Evolutionary conservation across 2,888 invertebrate species (phyloP).

Genomic region (Leptogaster cylindrica): DNA sequence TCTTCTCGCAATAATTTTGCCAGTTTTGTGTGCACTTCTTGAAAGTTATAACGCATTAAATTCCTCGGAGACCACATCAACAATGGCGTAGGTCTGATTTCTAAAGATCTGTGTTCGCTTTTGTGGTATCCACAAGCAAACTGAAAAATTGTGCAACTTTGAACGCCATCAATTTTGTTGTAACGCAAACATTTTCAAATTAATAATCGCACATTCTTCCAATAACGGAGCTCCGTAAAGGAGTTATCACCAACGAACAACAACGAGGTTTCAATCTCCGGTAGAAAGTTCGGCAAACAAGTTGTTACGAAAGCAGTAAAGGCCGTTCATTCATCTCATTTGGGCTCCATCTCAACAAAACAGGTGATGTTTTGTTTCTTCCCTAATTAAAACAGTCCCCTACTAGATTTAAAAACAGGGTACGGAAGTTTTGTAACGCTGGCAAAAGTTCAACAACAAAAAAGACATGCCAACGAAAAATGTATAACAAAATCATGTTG

Average conservation of each 20-base stretch:
- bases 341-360: conserved; percentile 27
- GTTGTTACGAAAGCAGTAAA: conserved; percentile 38
- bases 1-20: conserved; percentile 6
- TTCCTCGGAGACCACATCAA: conserved; percentile 28
- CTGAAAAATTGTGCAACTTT: conserved; percentile 16
- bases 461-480: too few relatives aligned
- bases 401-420: too few relatives aligned
- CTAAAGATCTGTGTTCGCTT: conserved; percentile 26
- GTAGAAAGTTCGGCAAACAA: conserved; percentile 40
- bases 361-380: too few relatives aligned
- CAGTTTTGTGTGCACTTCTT: conserved; percentile 3
- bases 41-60: conserved; percentile 29
- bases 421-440: too few relatives aligned
- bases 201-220: conserved; percentile 31
- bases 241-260: conserved; percentile 32
- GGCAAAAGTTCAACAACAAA: too few relatives aligned
- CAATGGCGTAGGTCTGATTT: conserved; percentile 29
- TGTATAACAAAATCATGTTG: too few relatives aligned
- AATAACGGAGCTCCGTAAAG: conserved; percentile 1
- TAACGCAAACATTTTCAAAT: not conserved
- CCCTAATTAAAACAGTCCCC: too few relatives aligned
- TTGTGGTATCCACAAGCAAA: conserved; percentile 14
- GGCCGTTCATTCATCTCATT: conserved; percentile 40
- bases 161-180: conserved; percentile 12
- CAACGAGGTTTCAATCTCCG: conserved; percentile 39